A percentile compares a stretch with the other conserved stretches of the same genome.
Evolutionary conservation across 1,140 invertebrate genomes (phyloP).

Genomic region (Coptotermes formosanus): DNA sequence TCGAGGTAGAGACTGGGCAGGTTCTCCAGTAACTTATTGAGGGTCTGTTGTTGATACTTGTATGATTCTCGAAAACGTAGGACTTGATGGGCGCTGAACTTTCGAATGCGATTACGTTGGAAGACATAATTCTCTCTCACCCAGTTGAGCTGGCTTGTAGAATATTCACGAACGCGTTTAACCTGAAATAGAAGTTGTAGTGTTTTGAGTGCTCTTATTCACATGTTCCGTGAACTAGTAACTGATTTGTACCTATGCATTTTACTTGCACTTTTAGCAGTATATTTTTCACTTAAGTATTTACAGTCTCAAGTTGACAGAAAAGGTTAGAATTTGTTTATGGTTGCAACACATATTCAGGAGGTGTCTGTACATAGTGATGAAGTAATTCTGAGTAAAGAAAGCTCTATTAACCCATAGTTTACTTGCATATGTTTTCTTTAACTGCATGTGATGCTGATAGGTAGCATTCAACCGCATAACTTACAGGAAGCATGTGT

Average conservation of each 20-base stretch:
- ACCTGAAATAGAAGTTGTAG: conserved; percentile 54
- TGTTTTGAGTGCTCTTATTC: not conserved
- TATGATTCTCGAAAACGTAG: conserved; percentile 85
- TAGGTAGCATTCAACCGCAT: too few species aligned
- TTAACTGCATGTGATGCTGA: too few species aligned
- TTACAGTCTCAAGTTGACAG: too few species aligned
- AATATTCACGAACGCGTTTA: conserved; percentile 84
- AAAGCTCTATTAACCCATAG: too few species aligned
- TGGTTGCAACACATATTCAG: too few species aligned
- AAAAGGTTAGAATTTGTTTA: too few species aligned
- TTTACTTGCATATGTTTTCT: too few species aligned
- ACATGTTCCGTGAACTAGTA: too few species aligned
- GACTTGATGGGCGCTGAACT: conserved; percentile 91
- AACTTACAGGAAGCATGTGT: too few species aligned
- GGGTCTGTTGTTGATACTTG: conserved; percentile 91
- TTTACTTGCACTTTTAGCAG: not conserved
- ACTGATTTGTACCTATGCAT: not conserved
- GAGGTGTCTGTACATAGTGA: too few species aligned
- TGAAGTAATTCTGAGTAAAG: too few species aligned
- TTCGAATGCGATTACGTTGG: conserved; percentile 89
- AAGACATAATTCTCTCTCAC: conserved; percentile 93
- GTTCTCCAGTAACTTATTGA: conserved; percentile 92
- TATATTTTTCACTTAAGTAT: not conserved
- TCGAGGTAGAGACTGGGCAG: conserved; percentile 90
- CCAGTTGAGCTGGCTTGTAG: conserved; percentile 84